phyloP scores from a whole-genome alignment of 2,797 vertebrate species.

The Sus cebifrons region DNA sequence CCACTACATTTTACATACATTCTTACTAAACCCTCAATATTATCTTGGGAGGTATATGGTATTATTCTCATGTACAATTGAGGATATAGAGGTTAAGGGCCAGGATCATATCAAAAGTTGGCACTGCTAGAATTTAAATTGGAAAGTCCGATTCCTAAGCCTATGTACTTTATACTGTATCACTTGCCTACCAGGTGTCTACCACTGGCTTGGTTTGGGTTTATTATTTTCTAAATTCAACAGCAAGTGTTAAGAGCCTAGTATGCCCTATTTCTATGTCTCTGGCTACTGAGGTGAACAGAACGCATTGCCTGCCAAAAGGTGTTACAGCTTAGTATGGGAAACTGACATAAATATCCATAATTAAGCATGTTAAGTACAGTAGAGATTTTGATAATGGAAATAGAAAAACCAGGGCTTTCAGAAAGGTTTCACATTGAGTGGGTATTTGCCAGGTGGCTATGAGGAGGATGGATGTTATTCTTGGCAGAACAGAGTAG shows the following conservation, averaged over 20 bases:
- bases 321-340: not conserved
- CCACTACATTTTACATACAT: not conserved
- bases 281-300: not conserved
- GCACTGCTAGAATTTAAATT: not conserved
- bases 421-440: not conserved
- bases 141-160: not conserved
- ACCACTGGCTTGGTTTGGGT: not conserved
- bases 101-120: slow-evolving; percentile 16
- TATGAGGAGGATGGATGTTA: not conserved
- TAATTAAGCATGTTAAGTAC: not conserved
- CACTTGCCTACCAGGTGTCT: not conserved
- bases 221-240: slow-evolving; percentile 42
- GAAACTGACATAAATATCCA: not conserved
- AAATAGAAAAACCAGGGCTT: not conserved
- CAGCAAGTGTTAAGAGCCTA: not conserved
- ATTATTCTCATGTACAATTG: not conserved
- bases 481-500: not conserved
- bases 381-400: slow-evolving; percentile 18
- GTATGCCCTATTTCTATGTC: not conserved
- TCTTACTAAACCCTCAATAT: not conserved
- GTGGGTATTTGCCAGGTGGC: not conserved
- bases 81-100: not conserved
- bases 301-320: not conserved
- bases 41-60: not conserved
- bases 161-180: not conserved